These are phyloP conservation scores for Lepidurus apus DNA, from an alignment of 1,140 invertebrate species.

Conservation along the genomic window DNA sequence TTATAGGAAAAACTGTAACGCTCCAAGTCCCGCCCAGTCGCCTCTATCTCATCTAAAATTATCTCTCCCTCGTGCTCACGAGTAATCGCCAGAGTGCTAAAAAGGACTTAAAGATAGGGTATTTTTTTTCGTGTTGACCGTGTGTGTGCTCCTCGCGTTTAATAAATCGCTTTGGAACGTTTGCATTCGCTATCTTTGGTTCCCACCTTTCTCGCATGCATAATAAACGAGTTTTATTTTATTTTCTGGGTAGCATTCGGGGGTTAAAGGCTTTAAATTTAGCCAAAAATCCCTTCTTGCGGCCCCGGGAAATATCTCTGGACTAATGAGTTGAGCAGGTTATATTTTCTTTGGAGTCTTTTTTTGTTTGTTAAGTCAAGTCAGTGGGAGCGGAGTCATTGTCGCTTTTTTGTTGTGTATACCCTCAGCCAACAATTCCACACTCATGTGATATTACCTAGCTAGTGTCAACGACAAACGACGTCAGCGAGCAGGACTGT, in stretches of 20 bases:
- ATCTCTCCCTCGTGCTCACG: slow-evolving; percentile 2
- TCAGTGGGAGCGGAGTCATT: not conserved
- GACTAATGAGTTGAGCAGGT: not conserved
- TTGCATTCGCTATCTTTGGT: not conserved
- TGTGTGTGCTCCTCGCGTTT: not conserved
- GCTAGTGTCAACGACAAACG: slow-evolving; percentile 3
- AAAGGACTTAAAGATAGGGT: slow-evolving; percentile 1
- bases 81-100: slow-evolving; percentile 8
- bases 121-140: not conserved
- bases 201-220: not conserved
- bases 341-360: not conserved
- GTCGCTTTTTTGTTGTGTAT: not conserved
- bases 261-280: too few relatives aligned
- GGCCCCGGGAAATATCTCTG: not conserved
- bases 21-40: not conserved
- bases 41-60: slow-evolving; percentile 15
- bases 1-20: not conserved
- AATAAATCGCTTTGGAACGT: not conserved
- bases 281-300: not conserved
- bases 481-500: not conserved
- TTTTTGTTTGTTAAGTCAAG: not conserved
- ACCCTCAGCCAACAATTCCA: not conserved
- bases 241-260: too few relatives aligned
- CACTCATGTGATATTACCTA: not conserved
- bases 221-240: not conserved